Conservation (phyloP, 2,797 vertebrate species). For the Tapera naevia region DNA sequence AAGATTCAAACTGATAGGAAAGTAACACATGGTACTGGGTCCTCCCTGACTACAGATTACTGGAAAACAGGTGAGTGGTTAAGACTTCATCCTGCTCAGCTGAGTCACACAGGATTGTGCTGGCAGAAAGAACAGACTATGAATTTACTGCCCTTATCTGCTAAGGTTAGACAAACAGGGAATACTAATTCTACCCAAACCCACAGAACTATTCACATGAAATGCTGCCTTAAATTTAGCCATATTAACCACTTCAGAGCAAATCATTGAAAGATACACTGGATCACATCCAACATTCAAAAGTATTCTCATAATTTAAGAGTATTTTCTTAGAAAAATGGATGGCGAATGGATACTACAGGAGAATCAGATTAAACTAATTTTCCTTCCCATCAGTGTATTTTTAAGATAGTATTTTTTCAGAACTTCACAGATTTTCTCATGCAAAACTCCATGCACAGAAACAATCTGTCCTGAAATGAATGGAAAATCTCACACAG, state of each 20-base stretch:
- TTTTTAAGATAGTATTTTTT: neutral
- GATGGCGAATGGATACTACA: neutral
- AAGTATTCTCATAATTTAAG: neutral
- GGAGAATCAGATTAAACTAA: neutral
- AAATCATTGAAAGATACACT: neutral
- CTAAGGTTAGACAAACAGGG: neutral
- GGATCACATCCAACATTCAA: neutral
- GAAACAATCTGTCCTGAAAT: neutral
- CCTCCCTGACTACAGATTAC: neutral
- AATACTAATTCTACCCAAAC: neutral
- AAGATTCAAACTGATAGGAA: neutral
- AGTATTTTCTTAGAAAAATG: neutral
- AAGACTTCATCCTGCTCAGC: neutral
- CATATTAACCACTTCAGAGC: neutral
- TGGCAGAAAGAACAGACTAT: neutral
- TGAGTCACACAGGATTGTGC: rapidly evolving
- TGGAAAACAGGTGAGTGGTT: neutral
- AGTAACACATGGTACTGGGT: neutral
- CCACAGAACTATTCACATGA: neutral
- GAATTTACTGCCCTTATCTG: neutral
- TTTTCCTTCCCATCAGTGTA: neutral
- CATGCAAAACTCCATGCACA: neutral
- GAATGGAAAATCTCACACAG: neutral
- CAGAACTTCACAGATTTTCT: neutral
- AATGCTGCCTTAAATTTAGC: neutral